Evolutionary conservation across 2,888 invertebrate species (phyloP).

Genomic region (Leucophenga maculata): DNA sequence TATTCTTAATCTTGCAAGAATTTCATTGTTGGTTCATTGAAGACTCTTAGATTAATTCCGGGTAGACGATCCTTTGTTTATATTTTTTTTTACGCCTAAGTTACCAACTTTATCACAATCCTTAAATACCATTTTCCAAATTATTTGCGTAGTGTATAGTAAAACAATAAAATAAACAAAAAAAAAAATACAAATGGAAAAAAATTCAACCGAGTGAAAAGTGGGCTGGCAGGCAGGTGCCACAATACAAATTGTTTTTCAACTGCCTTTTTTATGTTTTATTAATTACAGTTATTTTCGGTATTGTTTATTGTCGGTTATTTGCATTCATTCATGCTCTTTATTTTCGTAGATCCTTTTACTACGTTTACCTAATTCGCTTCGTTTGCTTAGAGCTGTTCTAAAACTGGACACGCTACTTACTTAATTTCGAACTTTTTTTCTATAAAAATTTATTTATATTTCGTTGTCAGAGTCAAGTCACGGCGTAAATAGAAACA

Average conservation of each 20-base stretch:
- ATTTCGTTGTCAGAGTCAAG: neutral
- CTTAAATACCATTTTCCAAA: too few species aligned
- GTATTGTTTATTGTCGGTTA: constrained; percentile 22
- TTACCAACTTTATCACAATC: too few species aligned
- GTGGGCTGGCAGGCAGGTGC: neutral
- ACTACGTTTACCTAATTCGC: too few species aligned
- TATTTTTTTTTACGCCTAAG: too few species aligned
- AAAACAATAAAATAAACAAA: neutral
- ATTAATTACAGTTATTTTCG: constrained; percentile 23
- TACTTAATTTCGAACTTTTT: neutral
- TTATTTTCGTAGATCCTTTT: too few species aligned
- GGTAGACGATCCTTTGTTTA: too few species aligned
- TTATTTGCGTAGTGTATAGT: neutral
- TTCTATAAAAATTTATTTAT: too few species aligned
- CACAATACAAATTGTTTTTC: constrained; percentile 20
- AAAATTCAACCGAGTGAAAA: neutral
- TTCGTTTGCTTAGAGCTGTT: too few species aligned
- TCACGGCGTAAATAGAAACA: neutral
- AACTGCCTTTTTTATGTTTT: constrained; percentile 24
- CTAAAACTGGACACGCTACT: constrained; percentile 4
- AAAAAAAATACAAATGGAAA: neutral
- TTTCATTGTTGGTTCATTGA: too few species aligned
- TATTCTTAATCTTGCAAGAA: too few species aligned
- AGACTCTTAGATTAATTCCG: too few species aligned
- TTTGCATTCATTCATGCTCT: neutral